Conservation (phyloP, 2,888 invertebrate genomes). For the Celastrina argiolus region DNA sequence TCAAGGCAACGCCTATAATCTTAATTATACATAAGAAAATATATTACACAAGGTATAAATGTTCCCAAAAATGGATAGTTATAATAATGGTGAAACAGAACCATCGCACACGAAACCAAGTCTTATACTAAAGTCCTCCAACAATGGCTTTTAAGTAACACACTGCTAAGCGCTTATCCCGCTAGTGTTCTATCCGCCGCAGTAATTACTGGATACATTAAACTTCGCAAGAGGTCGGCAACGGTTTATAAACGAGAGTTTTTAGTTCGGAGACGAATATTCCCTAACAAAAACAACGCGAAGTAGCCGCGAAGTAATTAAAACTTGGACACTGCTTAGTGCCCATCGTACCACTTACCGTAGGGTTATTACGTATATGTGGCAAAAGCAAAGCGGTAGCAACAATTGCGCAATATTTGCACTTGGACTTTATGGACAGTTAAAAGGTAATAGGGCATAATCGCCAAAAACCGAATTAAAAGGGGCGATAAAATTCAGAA, state of each 20-base stretch:
- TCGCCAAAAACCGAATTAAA: no score
- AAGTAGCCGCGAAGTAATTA: conserved; percentile 68
- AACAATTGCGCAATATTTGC: no score
- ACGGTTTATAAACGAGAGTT: conserved; percentile 62
- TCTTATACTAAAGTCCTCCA: not conserved
- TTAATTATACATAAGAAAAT: no score
- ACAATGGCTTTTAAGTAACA: conserved; percentile 7
- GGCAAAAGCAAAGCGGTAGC: no score
- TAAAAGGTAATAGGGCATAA: no score
- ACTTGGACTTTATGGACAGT: no score
- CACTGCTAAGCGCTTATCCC: conserved; percentile 20
- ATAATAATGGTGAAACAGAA: no score
- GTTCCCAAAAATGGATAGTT: not conserved
- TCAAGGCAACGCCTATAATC: no score
- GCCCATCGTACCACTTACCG: not conserved
- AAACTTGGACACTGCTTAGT: conserved; percentile 52
- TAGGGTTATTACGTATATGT: no score
- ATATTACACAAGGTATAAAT: no score
- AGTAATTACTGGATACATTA: conserved; percentile 41
- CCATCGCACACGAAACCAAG: not conserved
- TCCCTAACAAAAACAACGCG: conserved; percentile 51
- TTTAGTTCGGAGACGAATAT: conserved; percentile 59
- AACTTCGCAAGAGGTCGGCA: conserved; percentile 47
- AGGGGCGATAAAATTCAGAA: no score
- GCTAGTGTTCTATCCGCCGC: conserved; percentile 26